Conservation (phyloP, 2,888 invertebrate genomes). For the Eupithecia exiguata region DNA sequence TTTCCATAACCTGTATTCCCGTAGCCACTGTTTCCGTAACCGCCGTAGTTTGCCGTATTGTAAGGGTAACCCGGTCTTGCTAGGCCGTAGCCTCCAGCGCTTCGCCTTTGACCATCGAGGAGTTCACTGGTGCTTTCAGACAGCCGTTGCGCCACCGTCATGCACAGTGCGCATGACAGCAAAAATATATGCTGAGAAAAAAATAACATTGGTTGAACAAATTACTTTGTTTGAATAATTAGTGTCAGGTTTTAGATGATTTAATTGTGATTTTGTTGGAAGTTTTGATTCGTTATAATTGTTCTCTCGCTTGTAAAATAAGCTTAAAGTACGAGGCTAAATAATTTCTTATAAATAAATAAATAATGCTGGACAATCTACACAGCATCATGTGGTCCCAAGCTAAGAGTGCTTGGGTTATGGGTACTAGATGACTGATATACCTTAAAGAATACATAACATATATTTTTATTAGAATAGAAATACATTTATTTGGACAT, state of each 20-base stretch:
- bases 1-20: neutral
- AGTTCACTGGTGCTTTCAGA: constrained; percentile 59
- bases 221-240: constrained; percentile 6
- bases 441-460: too few relatives aligned
- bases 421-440: too few relatives aligned
- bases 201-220: constrained; percentile 31
- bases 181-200: constrained; percentile 65
- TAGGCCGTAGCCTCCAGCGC: constrained; percentile 50
- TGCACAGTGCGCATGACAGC: constrained; percentile 63
- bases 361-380: too few relatives aligned
- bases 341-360: too few relatives aligned
- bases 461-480: too few relatives aligned
- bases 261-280: constrained; percentile 13
- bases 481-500: too few relatives aligned
- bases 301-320: neutral
- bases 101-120: constrained; percentile 57
- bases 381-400: too few relatives aligned
- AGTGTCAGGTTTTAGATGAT: constrained; percentile 9
- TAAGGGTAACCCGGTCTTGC: constrained; percentile 25
- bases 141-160: constrained; percentile 60
- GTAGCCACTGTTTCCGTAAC: neutral
- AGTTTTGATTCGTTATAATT: neutral
- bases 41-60: constrained; percentile 27
- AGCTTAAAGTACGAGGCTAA: neutral
- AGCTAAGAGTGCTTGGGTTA: too few relatives aligned